Evolutionary conservation across 2,113 vertebrate genomes (phyloP).

Genomic region (Sprattus sprattus): DNA sequence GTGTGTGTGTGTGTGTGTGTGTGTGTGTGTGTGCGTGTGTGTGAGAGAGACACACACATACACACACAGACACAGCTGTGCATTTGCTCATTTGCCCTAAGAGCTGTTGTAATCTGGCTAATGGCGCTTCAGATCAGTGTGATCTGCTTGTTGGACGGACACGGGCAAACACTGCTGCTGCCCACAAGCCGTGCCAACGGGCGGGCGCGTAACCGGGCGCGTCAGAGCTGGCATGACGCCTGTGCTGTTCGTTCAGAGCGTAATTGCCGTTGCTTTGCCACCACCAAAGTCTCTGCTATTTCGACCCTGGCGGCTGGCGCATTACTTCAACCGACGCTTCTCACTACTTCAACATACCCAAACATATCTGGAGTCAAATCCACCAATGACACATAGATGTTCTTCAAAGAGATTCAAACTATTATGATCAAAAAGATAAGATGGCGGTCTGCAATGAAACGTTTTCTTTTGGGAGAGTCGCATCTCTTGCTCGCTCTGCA

Average conservation of each 20-base stretch:
- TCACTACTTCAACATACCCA: not conserved
- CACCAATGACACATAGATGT: not conserved
- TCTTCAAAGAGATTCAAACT: not conserved
- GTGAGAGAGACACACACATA: not conserved
- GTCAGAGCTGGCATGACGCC: not conserved
- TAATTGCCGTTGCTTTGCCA: not conserved
- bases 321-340: not conserved
- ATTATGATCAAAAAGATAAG: not conserved
- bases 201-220: not conserved
- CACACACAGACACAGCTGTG: not conserved
- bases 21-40: not conserved
- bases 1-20: not conserved
- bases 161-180: constrained; percentile 34
- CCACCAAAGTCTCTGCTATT: not conserved
- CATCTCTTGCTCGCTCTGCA: constrained; percentile 45
- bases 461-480: not conserved
- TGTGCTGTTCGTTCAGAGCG: not conserved
- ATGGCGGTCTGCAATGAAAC: not conserved
- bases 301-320: not conserved
- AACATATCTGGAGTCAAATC: not conserved
- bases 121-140: constrained; percentile 41
- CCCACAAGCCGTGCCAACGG: constrained; percentile 34
- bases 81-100: constrained; percentile 38
- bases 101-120: constrained; percentile 47
- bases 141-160: constrained; percentile 37